phyloP scores from a whole-genome alignment of 2,113 vertebrate species.

The Mola mola region DNA sequence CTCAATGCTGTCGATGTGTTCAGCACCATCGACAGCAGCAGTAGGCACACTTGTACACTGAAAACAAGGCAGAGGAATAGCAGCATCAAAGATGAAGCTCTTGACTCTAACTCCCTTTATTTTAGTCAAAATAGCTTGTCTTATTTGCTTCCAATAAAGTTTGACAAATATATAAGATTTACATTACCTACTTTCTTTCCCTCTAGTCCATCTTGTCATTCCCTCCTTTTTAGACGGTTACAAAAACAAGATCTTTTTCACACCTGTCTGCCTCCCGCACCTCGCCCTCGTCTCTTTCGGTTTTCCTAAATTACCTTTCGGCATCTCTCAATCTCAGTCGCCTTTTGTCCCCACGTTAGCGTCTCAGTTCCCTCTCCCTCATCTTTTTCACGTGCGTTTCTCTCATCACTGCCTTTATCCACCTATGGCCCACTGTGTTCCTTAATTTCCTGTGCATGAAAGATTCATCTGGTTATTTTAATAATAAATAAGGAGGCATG shows the following conservation, averaged over 20 bases:
- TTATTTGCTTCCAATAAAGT: too few relatives aligned
- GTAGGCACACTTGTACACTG: too few relatives aligned
- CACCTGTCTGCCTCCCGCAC: constrained; percentile 1
- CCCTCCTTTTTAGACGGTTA: constrained; percentile 18
- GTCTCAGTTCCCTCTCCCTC: constrained; percentile 2
- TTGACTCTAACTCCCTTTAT: too few relatives aligned
- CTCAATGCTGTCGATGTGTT: too few relatives aligned
- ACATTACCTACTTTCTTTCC: constrained; percentile 26
- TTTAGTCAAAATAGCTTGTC: too few relatives aligned
- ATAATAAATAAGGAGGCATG: constrained; percentile 70
- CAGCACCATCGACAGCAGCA: too few relatives aligned
- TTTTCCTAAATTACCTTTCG: constrained; percentile 8
- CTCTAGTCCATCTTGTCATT: background rate
- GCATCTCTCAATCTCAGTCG: background rate
- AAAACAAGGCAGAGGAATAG: too few relatives aligned
- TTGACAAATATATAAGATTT: too few relatives aligned
- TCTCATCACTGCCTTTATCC: constrained; percentile 48
- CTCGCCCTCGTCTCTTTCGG: background rate
- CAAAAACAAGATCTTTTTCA: constrained; percentile 24
- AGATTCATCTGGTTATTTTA: constrained; percentile 74
- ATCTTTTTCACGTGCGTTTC: constrained; percentile 21
- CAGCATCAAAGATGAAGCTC: too few relatives aligned
- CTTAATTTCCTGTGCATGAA: constrained; percentile 81
- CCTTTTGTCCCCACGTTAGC: constrained; percentile 2
- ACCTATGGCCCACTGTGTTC: constrained; percentile 51